phyloP scores from a whole-genome alignment of 2,888 invertebrate genomes.

The Synanthedon myopaeformis region DNA sequence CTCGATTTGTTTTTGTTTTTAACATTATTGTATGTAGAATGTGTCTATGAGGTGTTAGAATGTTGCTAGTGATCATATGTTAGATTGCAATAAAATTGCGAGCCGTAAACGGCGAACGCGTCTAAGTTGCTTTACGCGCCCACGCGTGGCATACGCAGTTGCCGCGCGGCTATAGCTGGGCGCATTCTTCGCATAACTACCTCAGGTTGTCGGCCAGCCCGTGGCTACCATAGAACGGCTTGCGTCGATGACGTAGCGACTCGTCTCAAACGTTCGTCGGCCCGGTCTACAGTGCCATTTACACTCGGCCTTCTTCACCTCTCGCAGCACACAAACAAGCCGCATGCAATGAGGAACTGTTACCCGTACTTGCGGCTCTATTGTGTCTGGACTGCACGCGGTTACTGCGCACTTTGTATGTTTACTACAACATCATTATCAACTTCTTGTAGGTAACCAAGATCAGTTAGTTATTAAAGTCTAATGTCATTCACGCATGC shows the following conservation, averaged over 20 bases:
- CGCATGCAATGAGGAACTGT: constrained; percentile 14
- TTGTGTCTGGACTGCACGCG: constrained; percentile 21
- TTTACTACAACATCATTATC: constrained; percentile 20
- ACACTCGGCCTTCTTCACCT: constrained; percentile 16
- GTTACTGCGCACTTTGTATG: constrained; percentile 22
- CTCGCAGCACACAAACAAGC: constrained; percentile 10
- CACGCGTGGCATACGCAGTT: constrained; percentile 30
- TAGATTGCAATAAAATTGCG: constrained; percentile 21
- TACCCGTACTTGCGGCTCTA: constrained; percentile 17
- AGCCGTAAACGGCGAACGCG: constrained; percentile 27
- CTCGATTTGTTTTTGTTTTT: too few relatives aligned
- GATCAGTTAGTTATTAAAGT: constrained; percentile 7
- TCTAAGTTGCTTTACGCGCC: constrained; percentile 45
- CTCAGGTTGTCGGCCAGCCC: constrained; percentile 56
- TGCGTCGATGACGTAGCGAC: constrained; percentile 46
- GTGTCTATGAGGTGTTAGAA: too few relatives aligned
- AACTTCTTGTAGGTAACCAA: constrained; percentile 11
- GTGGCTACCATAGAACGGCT: constrained; percentile 52
- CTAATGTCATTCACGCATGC: too few relatives aligned
- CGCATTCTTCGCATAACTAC: constrained; percentile 59
- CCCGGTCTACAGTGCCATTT: constrained; percentile 19
- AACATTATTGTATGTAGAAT: too few relatives aligned
- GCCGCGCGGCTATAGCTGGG: constrained; percentile 25
- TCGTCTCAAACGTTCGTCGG: constrained; percentile 37
- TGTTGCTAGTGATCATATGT: not conserved